A percentile compares a stretch with the other conserved stretches of the same genome.
These are phyloP conservation scores for Dynastes tityus DNA, from an alignment of 2,888 invertebrate species.

Conservation along the genomic window DNA sequence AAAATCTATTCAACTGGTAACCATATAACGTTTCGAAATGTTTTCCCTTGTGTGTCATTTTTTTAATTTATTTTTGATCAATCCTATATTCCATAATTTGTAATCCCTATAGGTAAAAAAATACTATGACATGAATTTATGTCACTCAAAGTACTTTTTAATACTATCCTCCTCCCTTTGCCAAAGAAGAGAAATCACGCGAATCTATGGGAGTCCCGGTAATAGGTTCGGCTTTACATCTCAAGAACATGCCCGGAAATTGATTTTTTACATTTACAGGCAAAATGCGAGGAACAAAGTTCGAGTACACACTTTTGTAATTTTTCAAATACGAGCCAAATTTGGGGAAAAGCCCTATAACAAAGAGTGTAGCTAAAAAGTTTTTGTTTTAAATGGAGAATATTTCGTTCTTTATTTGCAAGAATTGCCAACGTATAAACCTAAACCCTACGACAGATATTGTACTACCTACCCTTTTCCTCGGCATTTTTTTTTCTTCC, in stretches of 20 bases:
- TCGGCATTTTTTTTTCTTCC: neutral
- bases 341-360: neutral
- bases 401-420: constrained; percentile 36
- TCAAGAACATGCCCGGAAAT: constrained; percentile 25
- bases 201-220: neutral
- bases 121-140: neutral
- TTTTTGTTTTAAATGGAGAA: constrained; percentile 43
- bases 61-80: too few relatives aligned
- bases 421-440: constrained; percentile 31
- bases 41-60: neutral
- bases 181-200: neutral
- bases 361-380: constrained; percentile 32
- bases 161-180: neutral
- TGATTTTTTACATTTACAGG: constrained; percentile 41
- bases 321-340: constrained; percentile 24
- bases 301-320: constrained; percentile 35
- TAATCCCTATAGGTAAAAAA: too few relatives aligned
- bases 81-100: too few relatives aligned
- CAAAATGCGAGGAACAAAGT: constrained; percentile 11
- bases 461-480: neutral
- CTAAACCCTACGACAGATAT: constrained; percentile 3
- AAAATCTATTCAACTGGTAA: neutral
- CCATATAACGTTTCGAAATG: neutral
- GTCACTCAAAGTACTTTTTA: neutral
- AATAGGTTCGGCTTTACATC: constrained; percentile 5